Conservation (phyloP, 2,888 invertebrate genomes). For the Pyrrhia umbra region DNA sequence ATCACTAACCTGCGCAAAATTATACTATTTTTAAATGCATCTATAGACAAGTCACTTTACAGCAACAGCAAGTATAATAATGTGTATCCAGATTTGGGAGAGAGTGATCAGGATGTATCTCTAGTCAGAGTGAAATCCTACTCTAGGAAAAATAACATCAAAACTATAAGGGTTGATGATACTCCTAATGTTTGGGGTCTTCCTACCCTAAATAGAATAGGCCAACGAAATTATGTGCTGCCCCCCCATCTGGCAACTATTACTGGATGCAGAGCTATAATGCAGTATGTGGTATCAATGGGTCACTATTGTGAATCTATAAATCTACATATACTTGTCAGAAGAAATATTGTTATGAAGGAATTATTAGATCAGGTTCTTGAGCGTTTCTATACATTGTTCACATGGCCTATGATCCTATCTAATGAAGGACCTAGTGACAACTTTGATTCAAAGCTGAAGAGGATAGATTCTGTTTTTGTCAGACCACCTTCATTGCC, state of each 20-base stretch:
- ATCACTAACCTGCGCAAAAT: constrained; percentile 72
- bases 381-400: constrained; percentile 76
- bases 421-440: constrained; percentile 68
- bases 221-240: constrained; percentile 68
- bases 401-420: constrained; percentile 81
- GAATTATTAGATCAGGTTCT: constrained; percentile 68
- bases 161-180: constrained; percentile 42
- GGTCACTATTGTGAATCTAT: constrained; percentile 42
- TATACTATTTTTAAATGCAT: constrained; percentile 74
- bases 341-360: constrained; percentile 68
- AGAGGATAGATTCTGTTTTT: constrained; percentile 30
- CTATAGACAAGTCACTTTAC: constrained; percentile 69
- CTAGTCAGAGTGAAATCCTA: constrained; percentile 75
- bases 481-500: constrained; percentile 35
- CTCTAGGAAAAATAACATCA: constrained; percentile 69
- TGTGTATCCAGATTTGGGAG: constrained; percentile 67
- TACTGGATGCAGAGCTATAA: constrained; percentile 77
- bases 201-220: constrained; percentile 43
- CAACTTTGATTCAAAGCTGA: not conserved
- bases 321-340: constrained; percentile 64
- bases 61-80: constrained; percentile 61
- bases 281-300: constrained; percentile 64
- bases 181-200: constrained; percentile 78
- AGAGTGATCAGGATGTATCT: constrained; percentile 54
- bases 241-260: constrained; percentile 81